phyloP scores from a whole-genome alignment of 1,140 invertebrate genomes.

The Drosophila pallidifrons region DNA sequence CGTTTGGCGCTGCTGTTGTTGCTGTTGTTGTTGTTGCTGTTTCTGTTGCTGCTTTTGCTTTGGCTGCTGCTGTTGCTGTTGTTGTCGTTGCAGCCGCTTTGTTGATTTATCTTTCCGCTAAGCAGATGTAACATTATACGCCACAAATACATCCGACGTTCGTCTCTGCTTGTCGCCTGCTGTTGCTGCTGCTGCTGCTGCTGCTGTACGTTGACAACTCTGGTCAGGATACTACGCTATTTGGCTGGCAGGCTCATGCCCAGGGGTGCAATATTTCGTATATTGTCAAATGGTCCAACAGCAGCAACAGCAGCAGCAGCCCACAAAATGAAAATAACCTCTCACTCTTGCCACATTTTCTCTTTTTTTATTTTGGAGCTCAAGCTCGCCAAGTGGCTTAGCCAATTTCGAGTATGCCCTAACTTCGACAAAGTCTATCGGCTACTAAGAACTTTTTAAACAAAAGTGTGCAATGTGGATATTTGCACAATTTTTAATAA shows the following conservation, averaged over 20 bases:
- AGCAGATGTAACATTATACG: slow-evolving; percentile 83
- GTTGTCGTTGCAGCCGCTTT: slow-evolving; percentile 63
- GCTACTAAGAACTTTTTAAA: not conserved
- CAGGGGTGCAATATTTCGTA: slow-evolving; percentile 82
- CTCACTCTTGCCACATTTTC: slow-evolving; percentile 35
- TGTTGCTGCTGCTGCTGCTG: slow-evolving; percentile 1
- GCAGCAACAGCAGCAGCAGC: slow-evolving; percentile 2
- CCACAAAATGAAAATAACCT: slow-evolving; percentile 51
- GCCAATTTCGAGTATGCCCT: slow-evolving; percentile 33
- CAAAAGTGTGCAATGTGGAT: not conserved
- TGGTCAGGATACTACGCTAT: slow-evolving; percentile 50
- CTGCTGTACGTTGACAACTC: slow-evolving; percentile 68
- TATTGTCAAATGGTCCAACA: slow-evolving; percentile 72
- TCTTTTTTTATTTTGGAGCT: slow-evolving; percentile 1
- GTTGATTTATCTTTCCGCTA: slow-evolving; percentile 83
- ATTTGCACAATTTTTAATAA: too few species aligned
- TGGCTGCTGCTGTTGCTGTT: slow-evolving; percentile 40
- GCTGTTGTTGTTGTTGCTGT: slow-evolving; percentile 25
- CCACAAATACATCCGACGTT: slow-evolving; percentile 81
- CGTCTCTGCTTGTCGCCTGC: slow-evolving; percentile 32
- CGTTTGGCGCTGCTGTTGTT: slow-evolving; percentile 75
- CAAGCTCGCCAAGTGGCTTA: slow-evolving; percentile 38
- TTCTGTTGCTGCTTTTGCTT: slow-evolving; percentile 41
- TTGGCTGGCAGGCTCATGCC: slow-evolving; percentile 43
- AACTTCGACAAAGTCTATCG: not conserved